A percentile compares a stretch with the other conserved stretches of the same genome.
Conservation (phyloP, 2,797 vertebrate genomes). For the Tokudaia tokunoshimensis region DNA sequence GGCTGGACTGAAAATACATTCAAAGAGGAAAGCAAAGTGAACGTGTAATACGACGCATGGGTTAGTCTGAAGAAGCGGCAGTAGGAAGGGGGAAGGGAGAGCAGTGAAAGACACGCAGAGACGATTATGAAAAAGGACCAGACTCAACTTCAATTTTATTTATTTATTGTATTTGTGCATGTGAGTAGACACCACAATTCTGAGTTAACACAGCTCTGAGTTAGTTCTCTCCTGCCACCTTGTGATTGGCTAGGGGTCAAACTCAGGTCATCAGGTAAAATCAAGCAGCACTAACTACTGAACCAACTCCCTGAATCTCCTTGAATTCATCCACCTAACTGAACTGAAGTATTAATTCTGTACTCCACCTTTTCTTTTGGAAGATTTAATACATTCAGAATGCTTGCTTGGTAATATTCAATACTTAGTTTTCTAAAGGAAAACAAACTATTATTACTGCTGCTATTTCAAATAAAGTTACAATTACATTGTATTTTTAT, state of each 20-base stretch:
- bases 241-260: neutral
- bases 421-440: neutral
- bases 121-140: neutral
- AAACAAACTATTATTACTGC: constrained; percentile 29
- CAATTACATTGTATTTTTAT: neutral
- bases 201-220: neutral
- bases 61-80: neutral
- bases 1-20: neutral
- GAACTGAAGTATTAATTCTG: constrained; percentile 34
- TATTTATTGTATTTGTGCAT: neutral
- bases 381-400: constrained; percentile 25
- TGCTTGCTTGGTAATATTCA: neutral
- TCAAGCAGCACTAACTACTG: neutral
- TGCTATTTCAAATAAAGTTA: constrained; percentile 39
- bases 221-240: neutral
- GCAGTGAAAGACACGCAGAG: neutral
- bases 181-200: neutral
- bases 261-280: neutral
- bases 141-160: neutral
- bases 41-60: neutral
- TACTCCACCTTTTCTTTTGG: neutral
- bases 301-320: neutral
- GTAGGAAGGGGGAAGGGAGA: neutral
- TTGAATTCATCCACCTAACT: neutral
- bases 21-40: constrained; percentile 47